Evolutionary conservation across 2,888 invertebrate species (phyloP).

Genomic region (Noctua fimbriata): DNA sequence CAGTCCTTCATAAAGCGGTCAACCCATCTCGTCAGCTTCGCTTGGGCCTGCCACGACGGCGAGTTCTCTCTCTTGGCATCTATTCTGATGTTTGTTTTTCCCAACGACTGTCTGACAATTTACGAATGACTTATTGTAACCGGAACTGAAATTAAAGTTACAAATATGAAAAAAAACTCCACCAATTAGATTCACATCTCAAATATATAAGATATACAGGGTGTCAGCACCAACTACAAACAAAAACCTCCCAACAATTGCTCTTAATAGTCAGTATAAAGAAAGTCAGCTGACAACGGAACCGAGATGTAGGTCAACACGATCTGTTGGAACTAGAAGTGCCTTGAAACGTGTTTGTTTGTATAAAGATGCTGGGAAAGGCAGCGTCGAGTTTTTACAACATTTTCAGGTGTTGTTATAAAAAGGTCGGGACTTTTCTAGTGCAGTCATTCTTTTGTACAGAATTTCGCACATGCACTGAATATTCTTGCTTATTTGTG

Average conservation of each 20-base stretch:
- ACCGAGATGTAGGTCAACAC: conserved; percentile 43
- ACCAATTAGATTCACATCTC: no score
- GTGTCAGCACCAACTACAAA: conserved; percentile 9
- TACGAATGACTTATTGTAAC: no score
- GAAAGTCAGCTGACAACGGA: conserved; percentile 47
- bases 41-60: no score
- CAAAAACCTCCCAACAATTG: conserved; percentile 51
- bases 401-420: conserved; percentile 39
- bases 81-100: no score
- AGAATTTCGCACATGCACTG: background rate
- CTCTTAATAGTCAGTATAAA: conserved; percentile 32
- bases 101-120: no score
- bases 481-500: background rate
- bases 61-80: no score
- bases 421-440: background rate
- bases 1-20: background rate
- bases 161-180: no score
- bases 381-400: conserved; percentile 25
- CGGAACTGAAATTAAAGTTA: no score
- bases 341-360: conserved; percentile 12
- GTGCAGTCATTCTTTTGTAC: conserved; percentile 11
- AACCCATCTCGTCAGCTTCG: background rate
- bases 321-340: conserved; percentile 16
- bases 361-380: conserved; percentile 26
- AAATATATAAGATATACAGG: no score